A percentile compares a stretch with the other conserved stretches of the same genome.
Conservation (phyloP, 1,140 invertebrate genomes). For the Drosophila parabipectinata region DNA sequence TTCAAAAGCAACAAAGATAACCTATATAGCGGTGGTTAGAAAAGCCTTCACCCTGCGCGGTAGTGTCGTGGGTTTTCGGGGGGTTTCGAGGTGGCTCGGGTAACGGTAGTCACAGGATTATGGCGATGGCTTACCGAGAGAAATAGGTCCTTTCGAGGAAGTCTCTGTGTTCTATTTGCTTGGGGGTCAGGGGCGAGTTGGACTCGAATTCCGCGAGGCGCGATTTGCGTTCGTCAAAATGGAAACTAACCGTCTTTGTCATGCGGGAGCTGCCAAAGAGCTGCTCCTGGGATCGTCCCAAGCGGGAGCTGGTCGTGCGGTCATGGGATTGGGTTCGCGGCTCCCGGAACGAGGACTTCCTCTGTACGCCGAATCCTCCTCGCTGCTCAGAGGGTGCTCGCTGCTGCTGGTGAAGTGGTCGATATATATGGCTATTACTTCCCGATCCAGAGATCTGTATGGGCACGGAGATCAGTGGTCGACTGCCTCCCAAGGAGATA, state of each 20-base stretch:
- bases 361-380: conserved; percentile 35
- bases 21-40: conserved; percentile 51
- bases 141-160: conserved; percentile 83
- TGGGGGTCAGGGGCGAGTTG: conserved; percentile 73
- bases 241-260: conserved; percentile 84
- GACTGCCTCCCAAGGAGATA: conserved; percentile 62
- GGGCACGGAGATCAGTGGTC: conserved; percentile 70
- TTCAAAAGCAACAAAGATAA: background rate
- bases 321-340: conserved; percentile 78
- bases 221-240: conserved; percentile 82
- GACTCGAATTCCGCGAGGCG: conserved; percentile 75
- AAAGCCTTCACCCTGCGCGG: conserved; percentile 54
- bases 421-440: conserved; percentile 53
- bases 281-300: conserved; percentile 70
- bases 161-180: conserved; percentile 77
- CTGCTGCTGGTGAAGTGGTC: conserved; percentile 36
- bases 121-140: conserved; percentile 78
- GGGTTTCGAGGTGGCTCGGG: conserved; percentile 35
- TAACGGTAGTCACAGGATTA: conserved; percentile 32
- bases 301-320: conserved; percentile 40
- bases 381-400: conserved; percentile 72
- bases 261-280: conserved; percentile 68
- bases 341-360: conserved; percentile 64
- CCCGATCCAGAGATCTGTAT: conserved; percentile 57
- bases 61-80: conserved; percentile 25